Percentiles rank a stretch among this genome's conserved stretches.
Conservation (phyloP, 37 sponge, comb jelly and placozoan genomes). For the Crambe crambe region DNA sequence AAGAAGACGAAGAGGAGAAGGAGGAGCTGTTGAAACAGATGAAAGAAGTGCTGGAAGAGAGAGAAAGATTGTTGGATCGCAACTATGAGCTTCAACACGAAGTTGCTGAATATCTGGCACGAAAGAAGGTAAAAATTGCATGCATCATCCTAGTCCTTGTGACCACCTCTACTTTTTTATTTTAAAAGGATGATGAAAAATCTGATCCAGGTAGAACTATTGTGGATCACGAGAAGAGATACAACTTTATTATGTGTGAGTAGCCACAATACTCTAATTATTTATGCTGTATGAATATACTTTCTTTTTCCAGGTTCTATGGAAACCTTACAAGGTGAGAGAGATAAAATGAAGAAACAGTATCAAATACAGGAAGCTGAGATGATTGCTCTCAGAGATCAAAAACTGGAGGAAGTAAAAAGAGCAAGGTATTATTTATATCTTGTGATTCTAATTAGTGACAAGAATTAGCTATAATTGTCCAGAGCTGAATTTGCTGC, state of each 20-base stretch:
- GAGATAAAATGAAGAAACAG: constrained; percentile 43
- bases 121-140: constrained; percentile 64
- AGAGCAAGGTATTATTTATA: constrained; percentile 42
- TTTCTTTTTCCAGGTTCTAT: constrained; percentile 46
- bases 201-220: constrained; percentile 79
- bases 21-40: constrained; percentile 39
- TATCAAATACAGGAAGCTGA: constrained; percentile 35
- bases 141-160: neutral
- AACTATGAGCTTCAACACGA: constrained; percentile 82
- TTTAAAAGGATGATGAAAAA: constrained; percentile 85
- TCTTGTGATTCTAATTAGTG: neutral
- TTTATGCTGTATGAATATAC: no score
- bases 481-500: constrained; percentile 49
- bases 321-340: no score
- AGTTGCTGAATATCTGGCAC: constrained; percentile 85
- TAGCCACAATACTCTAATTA: no score
- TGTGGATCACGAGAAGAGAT: constrained; percentile 93
- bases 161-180: neutral
- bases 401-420: constrained; percentile 57
- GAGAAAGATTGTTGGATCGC: constrained; percentile 51
- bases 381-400: constrained; percentile 48
- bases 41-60: constrained; percentile 53
- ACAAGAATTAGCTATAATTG: no score
- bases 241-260: constrained; percentile 73
- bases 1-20: constrained; percentile 55